phyloP scores from a whole-genome alignment of 2,113 vertebrate species.

The Numenius arquata region DNA sequence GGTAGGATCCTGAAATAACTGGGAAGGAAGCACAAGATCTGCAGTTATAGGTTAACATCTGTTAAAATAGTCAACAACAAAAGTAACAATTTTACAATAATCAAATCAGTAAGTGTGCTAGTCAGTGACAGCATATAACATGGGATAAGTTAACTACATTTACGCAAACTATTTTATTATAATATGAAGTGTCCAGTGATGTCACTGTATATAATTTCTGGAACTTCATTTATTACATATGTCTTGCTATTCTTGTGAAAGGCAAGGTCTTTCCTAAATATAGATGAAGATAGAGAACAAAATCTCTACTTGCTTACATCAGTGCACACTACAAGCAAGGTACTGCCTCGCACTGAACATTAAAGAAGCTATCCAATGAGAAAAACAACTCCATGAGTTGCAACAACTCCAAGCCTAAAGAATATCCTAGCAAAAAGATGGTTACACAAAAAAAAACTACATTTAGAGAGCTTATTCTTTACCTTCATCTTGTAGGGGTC shows the following conservation, averaged over 20 bases:
- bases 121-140: not conserved
- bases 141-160: not conserved
- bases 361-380: not conserved
- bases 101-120: not conserved
- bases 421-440: fast-evolving
- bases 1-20: not conserved
- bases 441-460: not conserved
- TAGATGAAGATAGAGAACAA: not conserved
- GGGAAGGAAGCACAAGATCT: not conserved
- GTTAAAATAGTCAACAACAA: not conserved
- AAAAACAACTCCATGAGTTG: not conserved
- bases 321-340: not conserved
- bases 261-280: not conserved
- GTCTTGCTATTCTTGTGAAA: not conserved
- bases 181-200: not conserved
- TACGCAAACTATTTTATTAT: not conserved
- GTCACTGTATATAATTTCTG: not conserved
- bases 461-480: not conserved
- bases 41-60: not conserved
- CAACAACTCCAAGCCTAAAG: not conserved
- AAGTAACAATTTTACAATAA: not conserved
- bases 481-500: not conserved
- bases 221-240: not conserved
- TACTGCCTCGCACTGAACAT: not conserved
- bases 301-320: not conserved